phyloP scores from a whole-genome alignment of 2,888 invertebrate species.

The Thumatha senex region DNA sequence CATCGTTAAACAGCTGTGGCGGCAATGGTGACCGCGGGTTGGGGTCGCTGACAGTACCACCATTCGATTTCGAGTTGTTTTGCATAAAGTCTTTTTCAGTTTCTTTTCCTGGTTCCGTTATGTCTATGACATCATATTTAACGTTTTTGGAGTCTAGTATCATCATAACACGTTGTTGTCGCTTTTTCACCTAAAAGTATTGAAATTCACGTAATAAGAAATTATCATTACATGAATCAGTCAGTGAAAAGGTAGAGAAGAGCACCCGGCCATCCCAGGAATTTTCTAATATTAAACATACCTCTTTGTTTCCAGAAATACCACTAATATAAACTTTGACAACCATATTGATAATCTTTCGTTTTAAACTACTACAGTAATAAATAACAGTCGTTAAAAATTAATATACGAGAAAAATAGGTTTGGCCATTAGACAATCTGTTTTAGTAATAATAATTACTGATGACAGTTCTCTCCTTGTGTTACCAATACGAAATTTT shows the following conservation, averaged over 20 bases:
- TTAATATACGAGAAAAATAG: constrained; percentile 70
- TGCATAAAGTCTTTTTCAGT: constrained; percentile 96
- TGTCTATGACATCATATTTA: constrained; percentile 95
- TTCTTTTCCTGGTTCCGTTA: constrained; percentile 96
- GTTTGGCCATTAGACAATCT: constrained; percentile 79
- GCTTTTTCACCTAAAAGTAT: constrained; percentile 93
- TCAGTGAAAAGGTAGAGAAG: constrained; percentile 58
- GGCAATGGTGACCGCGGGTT: constrained; percentile 92
- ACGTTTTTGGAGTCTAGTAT: constrained; percentile 96
- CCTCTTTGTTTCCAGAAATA: constrained; percentile 97
- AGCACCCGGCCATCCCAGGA: constrained; percentile 65
- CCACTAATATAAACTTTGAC: constrained; percentile 96
- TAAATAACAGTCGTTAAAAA: constrained; percentile 57
- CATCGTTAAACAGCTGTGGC: constrained; percentile 97
- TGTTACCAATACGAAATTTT: constrained; percentile 31
- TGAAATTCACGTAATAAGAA: constrained; percentile 66
- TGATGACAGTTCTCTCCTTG: constrained; percentile 43
- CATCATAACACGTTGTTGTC: constrained; percentile 96
- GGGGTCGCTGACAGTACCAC: constrained; percentile 88
- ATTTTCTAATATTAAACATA: constrained; percentile 82
- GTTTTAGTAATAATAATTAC: constrained; percentile 67
- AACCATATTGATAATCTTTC: constrained; percentile 86
- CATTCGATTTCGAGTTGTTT: constrained; percentile 90
- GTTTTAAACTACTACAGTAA: constrained; percentile 51
- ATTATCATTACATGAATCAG: constrained; percentile 69